A percentile compares a stretch with the other conserved stretches of the same genome.
Evolutionary conservation across 2,888 invertebrate genomes (phyloP).

Genomic region (Asteroscopus sphinx): DNA sequence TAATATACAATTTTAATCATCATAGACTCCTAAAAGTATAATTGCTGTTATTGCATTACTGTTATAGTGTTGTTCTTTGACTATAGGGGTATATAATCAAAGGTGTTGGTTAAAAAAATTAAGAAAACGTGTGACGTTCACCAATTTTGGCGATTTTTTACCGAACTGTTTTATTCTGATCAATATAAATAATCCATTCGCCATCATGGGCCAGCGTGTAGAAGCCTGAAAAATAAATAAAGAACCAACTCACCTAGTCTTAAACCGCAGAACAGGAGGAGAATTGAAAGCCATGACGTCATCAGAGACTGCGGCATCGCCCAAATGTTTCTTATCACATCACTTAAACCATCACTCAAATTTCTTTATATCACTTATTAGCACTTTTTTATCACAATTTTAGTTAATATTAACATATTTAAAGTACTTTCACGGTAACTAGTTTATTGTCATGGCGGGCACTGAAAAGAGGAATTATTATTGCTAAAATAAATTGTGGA

Average conservation of each 20-base stretch:
- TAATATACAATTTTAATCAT: too few relatives aligned
- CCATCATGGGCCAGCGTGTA: too few relatives aligned
- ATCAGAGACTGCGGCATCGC: slow-evolving; percentile 75
- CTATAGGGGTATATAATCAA: too few relatives aligned
- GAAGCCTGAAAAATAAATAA: neutral
- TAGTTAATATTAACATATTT: slow-evolving; percentile 43
- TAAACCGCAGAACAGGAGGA: slow-evolving; percentile 67
- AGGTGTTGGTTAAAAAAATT: too few relatives aligned
- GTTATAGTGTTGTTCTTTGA: too few relatives aligned
- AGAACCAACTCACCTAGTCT: slow-evolving; percentile 70
- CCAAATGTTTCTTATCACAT: slow-evolving; percentile 68
- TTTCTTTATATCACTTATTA: slow-evolving; percentile 58
- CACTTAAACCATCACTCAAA: slow-evolving; percentile 59
- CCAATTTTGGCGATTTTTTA: too few relatives aligned
- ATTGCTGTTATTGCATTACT: too few relatives aligned
- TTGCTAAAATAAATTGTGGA: slow-evolving; percentile 3
- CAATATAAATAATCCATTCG: too few relatives aligned
- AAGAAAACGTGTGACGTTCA: too few relatives aligned
- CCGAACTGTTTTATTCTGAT: too few relatives aligned
- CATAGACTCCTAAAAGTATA: too few relatives aligned
- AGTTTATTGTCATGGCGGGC: slow-evolving; percentile 55
- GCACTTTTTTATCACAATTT: slow-evolving; percentile 67
- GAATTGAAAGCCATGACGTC: slow-evolving; percentile 71
- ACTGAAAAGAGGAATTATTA: slow-evolving; percentile 34
- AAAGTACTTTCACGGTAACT: slow-evolving; percentile 35